Conservation (phyloP, 2,888 invertebrate species). For the Tenthredo amoena region DNA sequence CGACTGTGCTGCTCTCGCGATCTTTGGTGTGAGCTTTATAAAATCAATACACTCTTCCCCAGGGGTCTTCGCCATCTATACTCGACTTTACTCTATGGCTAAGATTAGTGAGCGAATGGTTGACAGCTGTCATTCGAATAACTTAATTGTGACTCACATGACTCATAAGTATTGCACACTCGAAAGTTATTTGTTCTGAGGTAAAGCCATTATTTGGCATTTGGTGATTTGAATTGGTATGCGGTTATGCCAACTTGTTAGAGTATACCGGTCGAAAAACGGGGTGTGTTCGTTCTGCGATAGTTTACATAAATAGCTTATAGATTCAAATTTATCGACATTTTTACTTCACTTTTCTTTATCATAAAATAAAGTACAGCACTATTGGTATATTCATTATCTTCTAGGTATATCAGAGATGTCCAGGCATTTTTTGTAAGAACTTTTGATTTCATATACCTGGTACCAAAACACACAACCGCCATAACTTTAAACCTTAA, state of each 20-base stretch:
- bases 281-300: constrained; percentile 50
- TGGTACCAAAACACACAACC: background rate
- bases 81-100: constrained; percentile 17
- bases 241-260: constrained; percentile 46
- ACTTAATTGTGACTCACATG: constrained; percentile 65
- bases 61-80: background rate
- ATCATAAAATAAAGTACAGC: background rate
- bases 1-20: constrained; percentile 21
- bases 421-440: constrained; percentile 74
- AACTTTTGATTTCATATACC: constrained; percentile 59
- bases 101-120: constrained; percentile 54
- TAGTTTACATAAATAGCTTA: constrained; percentile 43
- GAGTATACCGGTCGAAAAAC: constrained; percentile 43
- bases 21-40: background rate
- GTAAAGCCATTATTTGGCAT: constrained; percentile 52
- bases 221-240: constrained; percentile 52
- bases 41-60: constrained; percentile 10
- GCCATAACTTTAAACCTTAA: background rate
- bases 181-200: constrained; percentile 51
- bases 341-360: background rate
- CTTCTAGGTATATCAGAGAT: constrained; percentile 60
- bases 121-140: constrained; percentile 68
- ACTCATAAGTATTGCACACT: constrained; percentile 51
- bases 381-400: background rate
- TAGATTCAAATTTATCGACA: background rate